These are phyloP conservation scores for Bettongia penicillata DNA, from an alignment of 2,113 vertebrate species.

Conservation along the genomic window DNA sequence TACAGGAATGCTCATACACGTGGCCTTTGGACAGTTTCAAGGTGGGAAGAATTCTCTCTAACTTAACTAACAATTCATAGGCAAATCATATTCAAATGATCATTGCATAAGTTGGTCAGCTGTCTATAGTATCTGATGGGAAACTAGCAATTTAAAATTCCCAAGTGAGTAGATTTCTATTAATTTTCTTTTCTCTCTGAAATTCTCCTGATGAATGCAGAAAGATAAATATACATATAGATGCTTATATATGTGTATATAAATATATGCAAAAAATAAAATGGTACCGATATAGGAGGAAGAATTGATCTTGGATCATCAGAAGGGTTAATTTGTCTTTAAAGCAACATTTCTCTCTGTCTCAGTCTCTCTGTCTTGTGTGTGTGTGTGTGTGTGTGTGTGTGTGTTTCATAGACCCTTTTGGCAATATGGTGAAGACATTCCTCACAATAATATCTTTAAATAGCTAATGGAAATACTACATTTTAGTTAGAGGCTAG, in stretches of 20 bases:
- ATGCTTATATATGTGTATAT: background rate
- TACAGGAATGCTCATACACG: background rate
- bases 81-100: constrained; percentile 36
- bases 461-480: background rate
- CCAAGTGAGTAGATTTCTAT: constrained; percentile 10
- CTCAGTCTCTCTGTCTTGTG: no score
- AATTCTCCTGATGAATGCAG: constrained; percentile 2
- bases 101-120: background rate
- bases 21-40: constrained; percentile 6
- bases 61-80: constrained; percentile 28
- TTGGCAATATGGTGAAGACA: background rate
- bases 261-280: background rate
- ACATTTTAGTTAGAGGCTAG: background rate
- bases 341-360: background rate
- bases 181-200: constrained; percentile 44
- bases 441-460: background rate
- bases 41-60: constrained; percentile 6
- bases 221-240: background rate
- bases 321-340: background rate
- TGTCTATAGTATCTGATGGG: constrained; percentile 33
- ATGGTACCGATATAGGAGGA: background rate
- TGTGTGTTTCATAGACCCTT: background rate
- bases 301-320: background rate
- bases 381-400: no score
- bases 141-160: constrained; percentile 38